Conservation (phyloP, 2,113 vertebrate genomes). For the Nanger granti region DNA sequence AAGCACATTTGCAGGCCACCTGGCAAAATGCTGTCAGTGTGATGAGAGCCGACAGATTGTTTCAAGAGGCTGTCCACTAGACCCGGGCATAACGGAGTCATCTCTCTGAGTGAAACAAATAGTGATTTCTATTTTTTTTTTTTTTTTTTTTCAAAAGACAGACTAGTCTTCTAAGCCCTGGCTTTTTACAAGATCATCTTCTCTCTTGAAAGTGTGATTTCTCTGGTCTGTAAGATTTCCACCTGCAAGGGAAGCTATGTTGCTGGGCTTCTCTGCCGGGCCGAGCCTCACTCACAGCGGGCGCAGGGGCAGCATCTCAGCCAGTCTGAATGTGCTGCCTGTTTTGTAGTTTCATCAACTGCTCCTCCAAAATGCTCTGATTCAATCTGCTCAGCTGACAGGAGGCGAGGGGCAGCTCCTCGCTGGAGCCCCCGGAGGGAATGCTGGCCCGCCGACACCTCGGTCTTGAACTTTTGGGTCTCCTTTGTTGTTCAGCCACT, state of each 20-base stretch:
- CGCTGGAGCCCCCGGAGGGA: background rate
- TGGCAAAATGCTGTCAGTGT: fast-evolving
- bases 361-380: background rate
- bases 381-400: background rate
- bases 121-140: background rate
- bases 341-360: too few relatives aligned
- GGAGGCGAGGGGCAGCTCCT: background rate
- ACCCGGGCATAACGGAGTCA: fast-evolving
- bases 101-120: background rate
- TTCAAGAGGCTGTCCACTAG: fast-evolving
- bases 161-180: background rate
- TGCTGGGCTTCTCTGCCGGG: background rate
- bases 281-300: fast-evolving
- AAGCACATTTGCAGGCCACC: fast-evolving
- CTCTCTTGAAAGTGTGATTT: background rate
- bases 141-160: background rate
- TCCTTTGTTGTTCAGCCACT: background rate
- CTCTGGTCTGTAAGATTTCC: background rate
- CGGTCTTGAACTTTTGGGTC: background rate
- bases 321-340: fast-evolving
- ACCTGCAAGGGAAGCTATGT: background rate
- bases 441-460: background rate
- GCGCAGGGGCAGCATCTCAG: background rate
- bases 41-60: fast-evolving
- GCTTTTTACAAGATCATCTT: background rate